Evolutionary conservation across 2,888 invertebrate genomes (phyloP), one percentile per base, ranked within the genome.

Genomic region (Plagodis pulveraria): DNA sequence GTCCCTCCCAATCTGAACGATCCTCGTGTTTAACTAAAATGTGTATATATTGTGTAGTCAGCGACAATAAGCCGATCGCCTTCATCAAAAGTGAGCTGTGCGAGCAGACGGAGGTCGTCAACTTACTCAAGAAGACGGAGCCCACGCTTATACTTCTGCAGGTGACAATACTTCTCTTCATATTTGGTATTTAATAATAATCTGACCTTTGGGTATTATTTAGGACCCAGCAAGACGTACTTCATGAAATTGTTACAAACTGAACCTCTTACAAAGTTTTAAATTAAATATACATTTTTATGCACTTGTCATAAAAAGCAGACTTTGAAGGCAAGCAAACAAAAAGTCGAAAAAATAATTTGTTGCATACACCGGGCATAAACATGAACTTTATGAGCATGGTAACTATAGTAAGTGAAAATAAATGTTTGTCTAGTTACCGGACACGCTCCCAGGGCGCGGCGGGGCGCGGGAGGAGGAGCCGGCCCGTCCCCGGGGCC

Each of bases 91-190:
- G 72, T 40, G 88, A 87, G 8, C 59, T 76, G 2, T 82, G 76
- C 5, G 89, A 91, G 11, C 80, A 86, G 22, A 81, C 80, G 0
- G 89, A 86, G 43, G 84, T 91, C 0, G 78, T 86, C 0, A 84
- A 87, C 6, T 57, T 91, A 41, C 67, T 93, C 55, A 76, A 73
- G 46, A 84, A 73, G 11, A 86, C 89, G 7, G 77, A 89, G 42
- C 83, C 91, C 0, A 85, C 88, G 0, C 76, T 93, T 0, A 84
- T 93, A 69, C 65, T 93, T n/a, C 64, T 93, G 40, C 91, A 93
- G 86, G 93, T 91, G 64, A 48, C 47, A 55, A 44, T 42, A 33
- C 45, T n/a, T 10, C 6, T 38, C 2, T 38, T 8, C 6, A 38
- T 38, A n/a, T n/a, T n/a, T n/a, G n/a, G n/a, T n/a, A n/a, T n/a